phyloP scores from a whole-genome alignment of 2,113 vertebrate genomes.

The Conger conger region DNA sequence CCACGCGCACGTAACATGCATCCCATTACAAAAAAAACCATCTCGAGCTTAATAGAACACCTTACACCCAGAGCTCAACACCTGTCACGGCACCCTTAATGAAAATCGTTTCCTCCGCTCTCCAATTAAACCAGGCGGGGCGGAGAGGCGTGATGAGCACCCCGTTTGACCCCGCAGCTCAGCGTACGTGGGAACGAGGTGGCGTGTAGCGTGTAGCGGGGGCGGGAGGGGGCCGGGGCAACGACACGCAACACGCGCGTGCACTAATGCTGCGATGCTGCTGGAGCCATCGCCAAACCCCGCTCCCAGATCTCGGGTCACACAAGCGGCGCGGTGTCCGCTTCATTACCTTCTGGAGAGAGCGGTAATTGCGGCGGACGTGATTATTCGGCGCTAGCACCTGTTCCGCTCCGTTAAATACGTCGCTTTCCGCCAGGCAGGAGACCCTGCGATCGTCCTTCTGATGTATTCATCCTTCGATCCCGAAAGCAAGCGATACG shows the following conservation, averaged over 20 bases:
- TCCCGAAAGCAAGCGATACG: neutral
- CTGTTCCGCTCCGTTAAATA: slow-evolving; percentile 30
- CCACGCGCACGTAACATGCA: neutral
- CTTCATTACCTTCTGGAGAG: slow-evolving; percentile 32
- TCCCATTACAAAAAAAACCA: neutral
- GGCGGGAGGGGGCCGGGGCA: too few relatives aligned
- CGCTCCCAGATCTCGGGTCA: slow-evolving; percentile 38
- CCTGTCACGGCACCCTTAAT: slow-evolving; percentile 49
- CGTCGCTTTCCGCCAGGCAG: slow-evolving; percentile 3
- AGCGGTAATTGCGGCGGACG: slow-evolving; percentile 41
- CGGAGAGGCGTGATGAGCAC: slow-evolving; percentile 7
- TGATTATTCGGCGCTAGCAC: slow-evolving; percentile 38
- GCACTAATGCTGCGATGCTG: slow-evolving; percentile 30
- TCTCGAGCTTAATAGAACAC: neutral
- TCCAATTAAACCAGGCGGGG: slow-evolving; percentile 34
- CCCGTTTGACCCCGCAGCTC: slow-evolving; percentile 12
- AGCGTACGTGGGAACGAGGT: slow-evolving; percentile 15
- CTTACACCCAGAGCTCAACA: slow-evolving; percentile 43
- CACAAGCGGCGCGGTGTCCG: slow-evolving; percentile 39
- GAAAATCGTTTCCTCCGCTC: slow-evolving; percentile 46
- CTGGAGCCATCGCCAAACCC: slow-evolving; percentile 22
- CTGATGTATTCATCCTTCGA: slow-evolving; percentile 6
- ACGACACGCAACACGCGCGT: slow-evolving; percentile 9
- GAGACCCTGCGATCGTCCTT: neutral
- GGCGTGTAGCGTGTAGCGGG: slow-evolving; percentile 19